Evolutionary conservation across 2,888 invertebrate genomes (phyloP), one percentile per base, ranked within the genome.

Genomic region (Psylliodes chrysocephalus): DNA sequence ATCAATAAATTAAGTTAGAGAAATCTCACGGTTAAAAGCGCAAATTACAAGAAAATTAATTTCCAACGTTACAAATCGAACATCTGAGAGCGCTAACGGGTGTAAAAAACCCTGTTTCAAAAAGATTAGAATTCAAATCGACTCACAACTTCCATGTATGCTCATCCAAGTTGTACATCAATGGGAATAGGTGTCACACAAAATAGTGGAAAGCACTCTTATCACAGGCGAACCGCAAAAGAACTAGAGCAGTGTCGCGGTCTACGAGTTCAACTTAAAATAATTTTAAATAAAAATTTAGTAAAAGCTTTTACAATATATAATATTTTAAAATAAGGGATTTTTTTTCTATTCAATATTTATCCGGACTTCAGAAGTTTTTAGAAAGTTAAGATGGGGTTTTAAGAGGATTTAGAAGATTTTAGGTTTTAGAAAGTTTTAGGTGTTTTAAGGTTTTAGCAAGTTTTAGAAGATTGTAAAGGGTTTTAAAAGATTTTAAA

Each of bases 141-240:
- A 63, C 72, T 74, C 76, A 77, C 76, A 75, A 75, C 70, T 74
- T 72, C 75, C 75, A 76, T 77, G 79, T 77, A 77, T 64, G 73
- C 67, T 66, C 73, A 70, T 71, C 74, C 71, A 70, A 73, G 75
- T 75, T 76, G 75, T 78, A 75, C 74, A 78, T 79, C 78, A 78
- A 63, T 68, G 68, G 75, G 77, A 78, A 79, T 77, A 78, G 79
- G 77, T 77, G 77, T 73, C 78, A 77, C 77, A 76, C 75, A 77
- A 77, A 78, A 78, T 76, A 76, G 75, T 75, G 72, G 73, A 76
- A 75, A 75, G 52, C 63, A 68, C 67, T 72, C 71, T 77, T 78
- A 77, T 68, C 68, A 76, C 75, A 74, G 75, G 77, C 77, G 77
- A 74, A 71, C 74, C 67, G 69, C 66, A 66, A 66, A 64, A 73